Percentiles rank a stretch among this genome's conserved stretches.
Evolutionary conservation across 2,888 invertebrate species (phyloP).

Genomic region (Meandrusa payeni): DNA sequence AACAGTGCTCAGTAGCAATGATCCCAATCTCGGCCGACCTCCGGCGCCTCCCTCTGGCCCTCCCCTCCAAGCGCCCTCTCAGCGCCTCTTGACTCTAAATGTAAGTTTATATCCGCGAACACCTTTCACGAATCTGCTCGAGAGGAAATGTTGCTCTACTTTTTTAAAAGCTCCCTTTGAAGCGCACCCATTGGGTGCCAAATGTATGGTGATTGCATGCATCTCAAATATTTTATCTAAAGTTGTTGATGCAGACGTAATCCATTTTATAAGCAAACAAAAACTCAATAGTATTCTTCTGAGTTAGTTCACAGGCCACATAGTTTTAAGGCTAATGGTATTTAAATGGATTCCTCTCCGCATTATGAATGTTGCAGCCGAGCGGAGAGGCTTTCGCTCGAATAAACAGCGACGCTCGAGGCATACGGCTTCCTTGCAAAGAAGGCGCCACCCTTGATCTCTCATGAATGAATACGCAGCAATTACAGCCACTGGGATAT

Average conservation of each 20-base stretch:
- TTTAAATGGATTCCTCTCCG: conserved; percentile 4
- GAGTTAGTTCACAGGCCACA: no score
- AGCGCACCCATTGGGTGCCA: no score
- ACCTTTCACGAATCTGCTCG: not conserved
- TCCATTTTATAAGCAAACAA: no score
- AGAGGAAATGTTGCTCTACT: no score
- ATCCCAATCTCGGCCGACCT: conserved; percentile 10
- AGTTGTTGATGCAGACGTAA: no score
- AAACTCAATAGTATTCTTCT: no score
- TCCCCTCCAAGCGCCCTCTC: not conserved
- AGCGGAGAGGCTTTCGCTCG: not conserved
- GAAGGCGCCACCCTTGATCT: not conserved
- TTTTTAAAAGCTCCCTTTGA: no score
- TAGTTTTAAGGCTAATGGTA: not conserved
- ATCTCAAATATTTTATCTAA: no score
- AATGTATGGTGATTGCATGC: no score
- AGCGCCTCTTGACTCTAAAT: not conserved
- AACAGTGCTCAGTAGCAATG: conserved; percentile 20
- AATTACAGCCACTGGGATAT: not conserved
- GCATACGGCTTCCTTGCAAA: not conserved
- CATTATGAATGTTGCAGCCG: not conserved
- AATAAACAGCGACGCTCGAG: not conserved
- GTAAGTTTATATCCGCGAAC: conserved; percentile 6
- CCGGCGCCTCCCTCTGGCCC: not conserved
- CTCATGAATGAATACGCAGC: conserved; percentile 2